These are phyloP conservation scores for Dioctria linearis DNA, from an alignment of 2,888 invertebrate species.

Conservation along the genomic window DNA sequence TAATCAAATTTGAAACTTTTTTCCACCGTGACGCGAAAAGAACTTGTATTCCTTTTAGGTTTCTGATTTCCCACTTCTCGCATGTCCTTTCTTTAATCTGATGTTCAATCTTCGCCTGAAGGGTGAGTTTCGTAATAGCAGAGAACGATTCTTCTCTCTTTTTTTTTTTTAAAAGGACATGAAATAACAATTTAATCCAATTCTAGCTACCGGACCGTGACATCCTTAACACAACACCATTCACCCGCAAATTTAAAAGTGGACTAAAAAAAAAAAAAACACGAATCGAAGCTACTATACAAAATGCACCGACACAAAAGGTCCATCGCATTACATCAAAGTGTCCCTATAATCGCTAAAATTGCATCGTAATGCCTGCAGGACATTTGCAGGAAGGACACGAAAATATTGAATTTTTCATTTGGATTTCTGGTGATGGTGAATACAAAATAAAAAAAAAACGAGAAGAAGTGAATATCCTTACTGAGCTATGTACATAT, in stretches of 20 bases:
- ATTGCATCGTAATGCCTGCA: slow-evolving; percentile 49
- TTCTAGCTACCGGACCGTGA: slow-evolving; percentile 37
- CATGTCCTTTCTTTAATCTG: slow-evolving; percentile 11
- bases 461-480: slow-evolving; percentile 29
- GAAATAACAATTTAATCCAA: slow-evolving; percentile 39
- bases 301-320: slow-evolving; percentile 23
- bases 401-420: slow-evolving; percentile 1
- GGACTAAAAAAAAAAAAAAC: neutral
- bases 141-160: neutral
- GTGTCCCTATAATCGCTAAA: slow-evolving; percentile 29
- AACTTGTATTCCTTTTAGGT: neutral
- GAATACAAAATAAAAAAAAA: neutral
- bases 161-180: slow-evolving; percentile 18
- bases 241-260: neutral
- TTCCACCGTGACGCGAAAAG: slow-evolving; percentile 27
- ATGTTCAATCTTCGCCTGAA: slow-evolving; percentile 23
- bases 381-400: slow-evolving; percentile 20
- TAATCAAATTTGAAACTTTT: slow-evolving; percentile 20
- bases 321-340: neutral
- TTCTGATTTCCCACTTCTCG: neutral
- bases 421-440: neutral
- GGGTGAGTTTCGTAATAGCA: no score
- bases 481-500: neutral
- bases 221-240: slow-evolving; percentile 24
- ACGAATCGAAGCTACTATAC: slow-evolving; percentile 1